These are phyloP conservation scores for Piezodorus guildinii DNA, from an alignment of 1,140 invertebrate species.

Conservation along the genomic window DNA sequence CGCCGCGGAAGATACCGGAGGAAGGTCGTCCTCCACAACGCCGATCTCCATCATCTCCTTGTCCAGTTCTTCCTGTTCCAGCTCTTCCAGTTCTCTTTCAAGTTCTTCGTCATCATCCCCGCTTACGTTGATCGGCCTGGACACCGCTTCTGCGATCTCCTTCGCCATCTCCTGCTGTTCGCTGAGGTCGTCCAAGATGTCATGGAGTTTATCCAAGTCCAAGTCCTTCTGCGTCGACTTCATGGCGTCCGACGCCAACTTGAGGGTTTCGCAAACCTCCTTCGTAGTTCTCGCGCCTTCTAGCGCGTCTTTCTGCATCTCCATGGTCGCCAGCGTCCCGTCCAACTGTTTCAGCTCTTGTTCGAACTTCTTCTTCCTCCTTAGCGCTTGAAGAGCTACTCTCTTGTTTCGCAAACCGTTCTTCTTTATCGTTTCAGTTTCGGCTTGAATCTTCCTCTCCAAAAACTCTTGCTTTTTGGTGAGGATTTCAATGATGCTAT, in stretches of 20 bases:
- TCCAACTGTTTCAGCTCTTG: slow-evolving; percentile 97
- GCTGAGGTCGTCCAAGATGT: slow-evolving; percentile 98
- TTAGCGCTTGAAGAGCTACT: slow-evolving; percentile 91
- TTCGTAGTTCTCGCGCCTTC: slow-evolving; percentile 98
- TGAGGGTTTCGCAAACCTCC: slow-evolving; percentile 93
- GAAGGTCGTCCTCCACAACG: slow-evolving; percentile 29
- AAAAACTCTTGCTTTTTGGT: slow-evolving; percentile 95
- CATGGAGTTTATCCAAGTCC: slow-evolving; percentile 93
- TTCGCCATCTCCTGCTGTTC: slow-evolving; percentile 97
- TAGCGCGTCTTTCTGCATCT: slow-evolving; percentile 93
- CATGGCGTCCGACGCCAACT: slow-evolving; percentile 88
- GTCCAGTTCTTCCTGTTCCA: slow-evolving; percentile 73
- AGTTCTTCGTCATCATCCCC: slow-evolving; percentile 81
- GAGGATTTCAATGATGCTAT: slow-evolving; percentile 94
- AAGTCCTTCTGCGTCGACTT: slow-evolving; percentile 94
- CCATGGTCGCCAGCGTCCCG: slow-evolving; percentile 95
- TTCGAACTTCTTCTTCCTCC: slow-evolving; percentile 95
- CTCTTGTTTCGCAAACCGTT: slow-evolving; percentile 95
- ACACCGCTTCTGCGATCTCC: slow-evolving; percentile 97
- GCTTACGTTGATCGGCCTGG: slow-evolving; percentile 87
- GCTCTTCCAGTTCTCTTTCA: slow-evolving; percentile 64
- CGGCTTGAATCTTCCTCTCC: slow-evolving; percentile 88
- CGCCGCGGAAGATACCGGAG: slow-evolving; percentile 39
- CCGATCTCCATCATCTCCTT: slow-evolving; percentile 57
- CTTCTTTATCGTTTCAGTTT: slow-evolving; percentile 75